Evolutionary conservation across 2,113 vertebrate species (phyloP).

Genomic region (Thinocorus orbignyianus): DNA sequence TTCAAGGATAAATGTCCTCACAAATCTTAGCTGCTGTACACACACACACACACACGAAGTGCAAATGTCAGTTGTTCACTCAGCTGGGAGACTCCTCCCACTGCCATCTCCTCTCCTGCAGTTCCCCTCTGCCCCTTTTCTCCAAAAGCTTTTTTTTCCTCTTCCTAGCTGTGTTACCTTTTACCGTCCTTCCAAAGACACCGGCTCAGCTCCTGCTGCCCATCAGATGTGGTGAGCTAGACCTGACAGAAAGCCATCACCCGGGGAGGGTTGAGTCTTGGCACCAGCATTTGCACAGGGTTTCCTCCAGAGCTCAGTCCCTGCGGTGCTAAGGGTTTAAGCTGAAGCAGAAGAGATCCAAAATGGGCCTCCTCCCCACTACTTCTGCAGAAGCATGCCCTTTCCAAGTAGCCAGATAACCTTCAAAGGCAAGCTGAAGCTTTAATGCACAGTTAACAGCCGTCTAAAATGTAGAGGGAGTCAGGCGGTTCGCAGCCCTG

Average conservation of each 20-base stretch:
- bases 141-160: background rate
- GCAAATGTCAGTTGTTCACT: background rate
- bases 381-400: background rate
- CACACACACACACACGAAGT: background rate
- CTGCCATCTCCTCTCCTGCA: background rate
- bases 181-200: background rate
- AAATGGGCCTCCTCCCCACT: background rate
- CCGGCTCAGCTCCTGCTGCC: background rate
- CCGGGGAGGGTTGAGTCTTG: accelerated
- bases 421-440: background rate
- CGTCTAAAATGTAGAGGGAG: background rate
- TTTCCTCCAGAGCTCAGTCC: background rate
- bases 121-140: constrained; percentile 9
- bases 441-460: background rate
- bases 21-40: background rate
- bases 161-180: background rate
- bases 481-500: background rate
- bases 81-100: background rate
- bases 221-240: background rate
- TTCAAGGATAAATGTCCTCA: background rate
- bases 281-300: background rate
- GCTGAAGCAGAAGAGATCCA: background rate
- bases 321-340: background rate
- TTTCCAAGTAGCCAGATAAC: background rate
- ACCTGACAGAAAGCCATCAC: background rate